Conservation (phyloP, 2,797 vertebrate genomes). For the Gorsachius magnificus region DNA sequence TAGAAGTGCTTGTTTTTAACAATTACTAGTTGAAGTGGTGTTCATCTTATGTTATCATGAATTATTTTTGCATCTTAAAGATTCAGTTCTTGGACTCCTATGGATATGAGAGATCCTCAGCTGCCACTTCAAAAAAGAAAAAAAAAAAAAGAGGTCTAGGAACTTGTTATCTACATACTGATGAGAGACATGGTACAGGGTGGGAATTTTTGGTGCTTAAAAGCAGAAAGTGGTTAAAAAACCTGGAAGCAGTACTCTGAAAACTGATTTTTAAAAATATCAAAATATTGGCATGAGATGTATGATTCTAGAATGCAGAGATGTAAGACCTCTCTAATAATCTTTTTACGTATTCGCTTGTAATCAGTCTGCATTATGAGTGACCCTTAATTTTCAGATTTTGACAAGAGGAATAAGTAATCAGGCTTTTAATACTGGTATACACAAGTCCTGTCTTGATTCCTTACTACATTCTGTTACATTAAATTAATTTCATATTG, state of each 20-base stretch:
- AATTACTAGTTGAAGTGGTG: neutral
- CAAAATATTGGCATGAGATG: neutral
- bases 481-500: neutral
- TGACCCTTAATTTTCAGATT: slow-evolving; percentile 21
- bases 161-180: neutral
- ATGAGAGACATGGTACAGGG: neutral
- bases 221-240: neutral
- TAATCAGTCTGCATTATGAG: neutral
- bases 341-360: neutral
- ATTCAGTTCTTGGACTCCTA: neutral
- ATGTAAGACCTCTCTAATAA: neutral
- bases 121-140: neutral
- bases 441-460: neutral
- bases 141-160: neutral
- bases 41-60: neutral
- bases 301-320: neutral
- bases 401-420: neutral
- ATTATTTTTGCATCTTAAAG: neutral
- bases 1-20: neutral
- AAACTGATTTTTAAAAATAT: neutral
- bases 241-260: neutral
- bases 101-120: neutral
- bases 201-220: neutral
- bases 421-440: neutral
- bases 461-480: neutral